A percentile compares a stretch with the other conserved stretches of the same genome.
phyloP scores from a whole-genome alignment of 2,888 invertebrate species.

The Dorcus parallelipipedus region DNA sequence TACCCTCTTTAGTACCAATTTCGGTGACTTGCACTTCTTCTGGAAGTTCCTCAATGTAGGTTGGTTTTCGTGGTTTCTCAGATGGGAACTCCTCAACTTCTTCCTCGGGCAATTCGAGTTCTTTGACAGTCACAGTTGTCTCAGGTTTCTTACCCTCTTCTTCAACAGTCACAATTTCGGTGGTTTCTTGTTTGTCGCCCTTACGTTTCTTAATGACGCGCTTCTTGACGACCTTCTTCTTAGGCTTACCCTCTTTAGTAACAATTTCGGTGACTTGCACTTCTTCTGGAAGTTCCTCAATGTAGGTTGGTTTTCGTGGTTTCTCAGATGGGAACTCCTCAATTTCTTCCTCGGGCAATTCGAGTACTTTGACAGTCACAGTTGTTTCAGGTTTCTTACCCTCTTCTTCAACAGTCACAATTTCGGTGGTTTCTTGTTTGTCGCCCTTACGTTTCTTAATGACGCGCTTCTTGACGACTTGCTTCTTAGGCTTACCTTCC shows the following conservation, averaged over 20 bases:
- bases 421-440: constrained; percentile 19
- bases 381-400: constrained; percentile 26
- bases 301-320: constrained; percentile 9
- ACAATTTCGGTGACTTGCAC: constrained; percentile 42
- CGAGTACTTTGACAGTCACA: constrained; percentile 32
- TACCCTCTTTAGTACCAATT: constrained; percentile 41
- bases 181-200: constrained; percentile 41
- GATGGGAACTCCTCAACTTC: constrained; percentile 10
- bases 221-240: constrained; percentile 38
- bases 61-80: constrained; percentile 15
- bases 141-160: constrained; percentile 34
- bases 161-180: constrained; percentile 39
- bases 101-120: constrained; percentile 33
- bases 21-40: constrained; percentile 38
- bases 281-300: constrained; percentile 34
- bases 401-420: constrained; percentile 34
- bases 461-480: constrained; percentile 26
- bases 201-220: constrained; percentile 42
- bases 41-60: constrained; percentile 32
- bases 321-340: constrained; percentile 17
- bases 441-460: constrained; percentile 32
- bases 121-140: constrained; percentile 34
- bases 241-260: constrained; percentile 30
- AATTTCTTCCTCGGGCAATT: constrained; percentile 25
- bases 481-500: constrained; percentile 28